phyloP scores from a whole-genome alignment of 1,140 invertebrate species.

The Contarinia nasturtii region DNA sequence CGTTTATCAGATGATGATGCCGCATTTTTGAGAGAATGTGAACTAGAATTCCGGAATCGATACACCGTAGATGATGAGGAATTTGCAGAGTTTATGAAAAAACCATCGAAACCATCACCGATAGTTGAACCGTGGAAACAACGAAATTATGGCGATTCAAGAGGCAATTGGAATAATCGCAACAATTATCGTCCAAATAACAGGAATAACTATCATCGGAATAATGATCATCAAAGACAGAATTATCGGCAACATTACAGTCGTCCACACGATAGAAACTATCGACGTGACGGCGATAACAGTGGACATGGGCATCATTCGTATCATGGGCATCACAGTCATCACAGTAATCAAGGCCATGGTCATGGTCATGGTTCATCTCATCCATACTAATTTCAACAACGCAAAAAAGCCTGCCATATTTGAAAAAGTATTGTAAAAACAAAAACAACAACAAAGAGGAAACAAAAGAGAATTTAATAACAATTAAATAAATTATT shows the following conservation, averaged over 20 bases:
- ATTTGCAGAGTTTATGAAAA: slow-evolving; percentile 24
- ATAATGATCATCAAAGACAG: slow-evolving; percentile 1
- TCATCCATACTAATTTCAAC: too few relatives aligned
- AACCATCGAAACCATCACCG: slow-evolving; percentile 23
- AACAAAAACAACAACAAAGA: too few relatives aligned
- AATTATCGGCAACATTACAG: not conserved
- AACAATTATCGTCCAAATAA: not conserved
- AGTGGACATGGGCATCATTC: not conserved
- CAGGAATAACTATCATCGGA: slow-evolving; percentile 1
- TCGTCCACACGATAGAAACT: not conserved
- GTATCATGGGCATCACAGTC: not conserved
- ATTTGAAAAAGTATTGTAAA: too few relatives aligned
- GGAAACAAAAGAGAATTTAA: too few relatives aligned
- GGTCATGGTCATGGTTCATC: too few relatives aligned
- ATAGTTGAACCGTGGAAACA: slow-evolving; percentile 30
- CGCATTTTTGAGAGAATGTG: slow-evolving; percentile 28
- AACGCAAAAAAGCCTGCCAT: too few relatives aligned
- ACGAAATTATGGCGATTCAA: slow-evolving; percentile 7
- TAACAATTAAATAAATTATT: too few relatives aligned
- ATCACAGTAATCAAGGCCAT: not conserved
- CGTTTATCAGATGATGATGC: slow-evolving; percentile 22
- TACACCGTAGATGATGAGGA: slow-evolving; percentile 30
- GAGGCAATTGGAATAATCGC: slow-evolving; percentile 5
- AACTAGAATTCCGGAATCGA: slow-evolving; percentile 29
- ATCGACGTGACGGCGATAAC: not conserved